A percentile compares a stretch with the other conserved stretches of the same genome.
These are phyloP conservation scores for Macrocentrus cingulum DNA, from an alignment of 1,140 invertebrate genomes.

Conservation along the genomic window DNA sequence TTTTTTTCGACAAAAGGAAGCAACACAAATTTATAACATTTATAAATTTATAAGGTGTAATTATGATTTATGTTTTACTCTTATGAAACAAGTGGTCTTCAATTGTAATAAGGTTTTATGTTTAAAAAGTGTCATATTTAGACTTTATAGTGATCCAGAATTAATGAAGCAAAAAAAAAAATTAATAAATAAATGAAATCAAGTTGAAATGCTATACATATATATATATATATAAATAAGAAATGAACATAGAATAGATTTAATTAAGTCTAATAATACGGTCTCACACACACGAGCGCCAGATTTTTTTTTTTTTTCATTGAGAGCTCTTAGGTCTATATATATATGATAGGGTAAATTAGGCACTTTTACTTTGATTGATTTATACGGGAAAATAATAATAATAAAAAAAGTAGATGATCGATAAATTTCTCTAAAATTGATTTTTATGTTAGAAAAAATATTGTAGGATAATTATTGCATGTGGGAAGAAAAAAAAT, in stretches of 20 bases:
- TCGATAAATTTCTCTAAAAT: too few species aligned
- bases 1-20: conserved; percentile 7
- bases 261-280: too few species aligned
- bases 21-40: conserved; percentile 46
- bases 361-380: too few species aligned
- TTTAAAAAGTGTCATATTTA: conserved; percentile 52
- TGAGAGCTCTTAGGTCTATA: too few species aligned
- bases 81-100: conserved; percentile 40
- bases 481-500: neutral
- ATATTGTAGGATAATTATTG: neutral
- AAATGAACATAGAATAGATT: too few species aligned
- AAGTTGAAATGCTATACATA: conserved; percentile 7
- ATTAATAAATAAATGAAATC: conserved; percentile 9
- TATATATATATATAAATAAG: neutral
- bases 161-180: conserved; percentile 48
- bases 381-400: too few species aligned
- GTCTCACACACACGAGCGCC: too few species aligned
- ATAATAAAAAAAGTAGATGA: too few species aligned
- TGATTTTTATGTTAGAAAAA: too few species aligned
- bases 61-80: conserved; percentile 47
- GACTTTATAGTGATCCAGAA: conserved; percentile 48
- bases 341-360: too few species aligned
- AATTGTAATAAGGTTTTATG: conserved; percentile 47
- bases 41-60: conserved; percentile 57
- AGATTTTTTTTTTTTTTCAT: too few species aligned